These are phyloP conservation scores for Typhlichthys subterraneus DNA, from an alignment of 2,797 vertebrate species.

Conservation along the genomic window DNA sequence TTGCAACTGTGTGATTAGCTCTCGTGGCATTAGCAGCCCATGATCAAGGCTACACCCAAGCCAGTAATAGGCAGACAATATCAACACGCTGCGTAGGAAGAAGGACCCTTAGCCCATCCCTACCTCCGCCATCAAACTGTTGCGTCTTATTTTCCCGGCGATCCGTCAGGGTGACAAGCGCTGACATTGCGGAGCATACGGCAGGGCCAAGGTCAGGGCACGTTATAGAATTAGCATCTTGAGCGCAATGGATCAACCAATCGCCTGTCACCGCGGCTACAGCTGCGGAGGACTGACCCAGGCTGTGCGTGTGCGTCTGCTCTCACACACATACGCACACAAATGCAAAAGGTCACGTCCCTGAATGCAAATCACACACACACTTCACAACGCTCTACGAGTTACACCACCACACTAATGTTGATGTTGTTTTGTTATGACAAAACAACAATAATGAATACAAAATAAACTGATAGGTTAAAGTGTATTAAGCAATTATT, in stretches of 20 bases:
- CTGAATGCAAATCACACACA: too few relatives aligned
- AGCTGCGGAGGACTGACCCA: constrained; percentile 8
- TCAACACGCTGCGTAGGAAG: constrained; percentile 16
- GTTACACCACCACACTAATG: too few relatives aligned
- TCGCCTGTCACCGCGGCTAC: constrained; percentile 23
- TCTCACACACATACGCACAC: too few relatives aligned
- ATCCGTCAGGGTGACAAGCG: constrained; percentile 56
- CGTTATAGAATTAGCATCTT: constrained; percentile 56
- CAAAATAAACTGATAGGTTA: too few relatives aligned
- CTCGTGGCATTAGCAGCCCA: not conserved
- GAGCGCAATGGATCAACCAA: constrained; percentile 53
- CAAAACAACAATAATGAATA: too few relatives aligned
- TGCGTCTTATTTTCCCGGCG: constrained; percentile 57
- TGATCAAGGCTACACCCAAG: constrained; percentile 43
- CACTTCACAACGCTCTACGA: too few relatives aligned
- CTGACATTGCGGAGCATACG: constrained; percentile 45
- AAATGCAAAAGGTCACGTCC: too few relatives aligned
- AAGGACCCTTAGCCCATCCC: constrained; percentile 10
- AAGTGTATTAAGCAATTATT: too few relatives aligned
- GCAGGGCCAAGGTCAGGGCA: constrained; percentile 44
- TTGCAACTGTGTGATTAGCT: too few relatives aligned
- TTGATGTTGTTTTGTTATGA: too few relatives aligned
- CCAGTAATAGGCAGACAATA: constrained; percentile 44
- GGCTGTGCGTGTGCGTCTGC: not conserved
- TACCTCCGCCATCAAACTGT: constrained; percentile 25